Base-by-base conservation (phyloP, 2,888 invertebrate genomes). In the Epinotia demarniana region DNA sequence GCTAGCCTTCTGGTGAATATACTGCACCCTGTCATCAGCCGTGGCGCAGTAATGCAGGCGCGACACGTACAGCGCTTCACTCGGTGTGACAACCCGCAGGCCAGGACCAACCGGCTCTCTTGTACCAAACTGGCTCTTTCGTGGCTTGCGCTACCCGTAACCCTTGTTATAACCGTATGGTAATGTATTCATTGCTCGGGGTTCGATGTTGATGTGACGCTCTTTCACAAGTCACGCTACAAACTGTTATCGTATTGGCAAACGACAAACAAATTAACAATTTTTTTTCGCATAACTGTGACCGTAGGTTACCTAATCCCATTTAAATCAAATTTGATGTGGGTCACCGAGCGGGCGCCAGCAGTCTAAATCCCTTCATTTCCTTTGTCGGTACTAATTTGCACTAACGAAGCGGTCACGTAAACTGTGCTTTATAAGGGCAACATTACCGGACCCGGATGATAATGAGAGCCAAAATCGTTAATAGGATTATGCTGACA, bases 401-500 rank as follows among this genome's bases (percentile, higher is more conserved):
- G 58, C 49, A 60, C 73, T 68, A 76, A 73, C 76, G 73, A 76
- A 72, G 72, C 55, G 76, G 72, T 76, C 68, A 72, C 63, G 57
- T 43, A 72, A 70, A 72, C 76, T 62, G 67, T 72, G 61, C 33
- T 53, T 19, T 63, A 69, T 63, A 69, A 72, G 69, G 67, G 77
- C 77, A 70, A 72, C 57, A 79, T 77, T 76, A 46, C 75, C 64
- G 74, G 77, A 80, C 77, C 79, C 77, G 77, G 84, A 87, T 85
- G 85, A 85, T 88, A 90, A 90, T 87, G 85, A 86, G 85, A 82
- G 82, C 83, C 87, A 89, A 89, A 91, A 89, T 89, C 87, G 87
- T 87, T 90, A 90, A 92, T 87, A 86, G 91, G 90, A 92, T 92
- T 90, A 90, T 89, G 83, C 80, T 83, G 79, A 87, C 86, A 90